A percentile compares a stretch with the other conserved stretches of the same genome.
Conservation (phyloP, 2,113 vertebrate species). For the Coregonus clupeaformis region DNA sequence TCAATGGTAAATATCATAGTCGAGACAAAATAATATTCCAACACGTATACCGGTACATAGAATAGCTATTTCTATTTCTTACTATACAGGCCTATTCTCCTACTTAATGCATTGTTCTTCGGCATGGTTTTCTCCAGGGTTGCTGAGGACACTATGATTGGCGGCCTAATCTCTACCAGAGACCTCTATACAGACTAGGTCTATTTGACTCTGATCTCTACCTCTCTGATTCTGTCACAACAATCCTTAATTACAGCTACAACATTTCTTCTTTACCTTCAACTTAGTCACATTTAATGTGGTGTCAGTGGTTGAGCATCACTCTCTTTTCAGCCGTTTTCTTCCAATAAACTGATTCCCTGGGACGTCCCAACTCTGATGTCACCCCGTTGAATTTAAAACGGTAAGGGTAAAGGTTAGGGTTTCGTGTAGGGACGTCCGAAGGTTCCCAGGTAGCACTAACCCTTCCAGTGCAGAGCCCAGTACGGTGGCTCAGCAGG, state of each 20-base stretch:
- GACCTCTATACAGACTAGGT: too few species aligned
- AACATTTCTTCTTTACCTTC: not conserved
- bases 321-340: not conserved
- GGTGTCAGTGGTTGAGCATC: not conserved
- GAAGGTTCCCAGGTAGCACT: too few species aligned
- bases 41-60: slow-evolving; percentile 41
- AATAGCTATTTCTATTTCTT: slow-evolving; percentile 36
- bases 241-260: not conserved
- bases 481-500: not conserved
- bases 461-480: not conserved
- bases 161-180: not conserved
- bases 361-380: too few species aligned
- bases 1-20: slow-evolving; percentile 52
- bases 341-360: not conserved
- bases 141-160: slow-evolving; percentile 17
- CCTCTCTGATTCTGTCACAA: not conserved
- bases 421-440: too few species aligned
- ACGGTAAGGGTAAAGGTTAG: too few species aligned
- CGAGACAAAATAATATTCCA: slow-evolving; percentile 50
- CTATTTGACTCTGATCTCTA: not conserved
- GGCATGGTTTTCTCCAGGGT: not conserved
- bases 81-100: slow-evolving; percentile 34
- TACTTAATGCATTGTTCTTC: not conserved
- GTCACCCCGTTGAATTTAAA: too few species aligned
- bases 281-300: not conserved